Evolutionary conservation across 2,888 invertebrate species (phyloP).

Genomic region (Anodontia alba): DNA sequence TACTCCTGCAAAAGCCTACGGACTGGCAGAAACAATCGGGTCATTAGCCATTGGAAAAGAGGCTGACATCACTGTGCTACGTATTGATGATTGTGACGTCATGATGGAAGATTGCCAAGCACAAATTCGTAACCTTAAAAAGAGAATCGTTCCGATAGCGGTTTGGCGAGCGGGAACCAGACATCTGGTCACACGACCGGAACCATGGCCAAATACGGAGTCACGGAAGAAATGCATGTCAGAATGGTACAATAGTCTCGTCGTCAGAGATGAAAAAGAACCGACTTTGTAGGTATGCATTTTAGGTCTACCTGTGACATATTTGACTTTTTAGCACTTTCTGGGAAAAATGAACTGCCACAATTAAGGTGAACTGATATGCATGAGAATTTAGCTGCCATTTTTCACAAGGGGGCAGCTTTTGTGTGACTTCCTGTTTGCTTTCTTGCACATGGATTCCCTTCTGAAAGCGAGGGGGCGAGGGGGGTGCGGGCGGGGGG

Average conservation of each 20-base stretch:
- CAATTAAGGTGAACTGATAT: too few species aligned
- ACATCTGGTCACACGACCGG: constrained; percentile 50
- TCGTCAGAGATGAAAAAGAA: neutral
- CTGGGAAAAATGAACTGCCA: too few species aligned
- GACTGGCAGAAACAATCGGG: constrained; percentile 59
- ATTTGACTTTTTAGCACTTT: too few species aligned
- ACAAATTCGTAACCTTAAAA: constrained; percentile 63
- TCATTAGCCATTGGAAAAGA: constrained; percentile 66
- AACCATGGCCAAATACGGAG: constrained; percentile 60
- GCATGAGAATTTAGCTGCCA: too few species aligned
- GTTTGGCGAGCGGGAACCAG: constrained; percentile 72
- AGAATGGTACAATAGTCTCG: constrained; percentile 15
- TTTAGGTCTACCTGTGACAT: too few species aligned
- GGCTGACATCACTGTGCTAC: constrained; percentile 79
- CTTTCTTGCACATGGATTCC: too few species aligned
- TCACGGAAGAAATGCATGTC: neutral
- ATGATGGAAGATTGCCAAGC: constrained; percentile 74
- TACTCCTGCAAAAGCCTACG: constrained; percentile 73
- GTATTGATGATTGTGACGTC: constrained; percentile 66
- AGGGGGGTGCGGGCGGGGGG: too few species aligned
- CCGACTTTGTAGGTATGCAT: neutral
- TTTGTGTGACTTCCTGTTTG: too few species aligned
- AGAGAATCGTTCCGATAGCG: constrained; percentile 70
- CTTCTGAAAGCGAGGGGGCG: too few species aligned
- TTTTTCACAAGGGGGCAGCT: too few species aligned